Conservation (phyloP, 2,797 vertebrate genomes). For the Lutjanus argentimaculatus region DNA sequence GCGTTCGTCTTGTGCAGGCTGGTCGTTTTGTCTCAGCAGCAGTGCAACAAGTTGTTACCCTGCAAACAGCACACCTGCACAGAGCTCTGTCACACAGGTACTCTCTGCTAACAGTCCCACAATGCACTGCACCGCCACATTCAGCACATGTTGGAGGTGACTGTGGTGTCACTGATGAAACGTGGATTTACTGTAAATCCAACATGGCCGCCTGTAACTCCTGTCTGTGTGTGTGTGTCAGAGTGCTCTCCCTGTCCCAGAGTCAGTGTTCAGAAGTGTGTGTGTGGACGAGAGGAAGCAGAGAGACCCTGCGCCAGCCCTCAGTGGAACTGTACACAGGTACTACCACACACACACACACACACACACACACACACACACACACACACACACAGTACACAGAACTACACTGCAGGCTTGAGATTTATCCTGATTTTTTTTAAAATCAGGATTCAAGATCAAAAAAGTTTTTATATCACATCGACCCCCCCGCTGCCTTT, state of each 20-base stretch:
- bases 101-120: not conserved
- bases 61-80: slow-evolving; percentile 93
- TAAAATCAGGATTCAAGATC: too few species aligned
- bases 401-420: too few species aligned
- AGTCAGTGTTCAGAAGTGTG: slow-evolving; percentile 91
- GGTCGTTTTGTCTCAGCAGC: slow-evolving; percentile 87
- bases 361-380: not conserved
- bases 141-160: too few species aligned
- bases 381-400: not conserved
- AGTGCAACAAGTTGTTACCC: slow-evolving; percentile 85
- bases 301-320: slow-evolving; percentile 93
- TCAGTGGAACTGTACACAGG: slow-evolving; percentile 92
- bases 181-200: too few species aligned
- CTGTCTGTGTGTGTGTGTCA: slow-evolving; percentile 33
- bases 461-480: too few species aligned
- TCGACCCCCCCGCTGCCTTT: too few species aligned
- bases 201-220: too few species aligned
- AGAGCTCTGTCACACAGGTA: slow-evolving; percentile 92
- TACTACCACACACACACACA: slow-evolving; percentile 47
- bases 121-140: too few species aligned
- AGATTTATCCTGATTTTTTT: too few species aligned
- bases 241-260: slow-evolving; percentile 91
- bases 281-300: slow-evolving; percentile 88
- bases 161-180: too few species aligned
- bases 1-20: too few species aligned